These are phyloP conservation scores for Philonicus albiceps DNA, from an alignment of 2,888 invertebrate species.

Conservation along the genomic window DNA sequence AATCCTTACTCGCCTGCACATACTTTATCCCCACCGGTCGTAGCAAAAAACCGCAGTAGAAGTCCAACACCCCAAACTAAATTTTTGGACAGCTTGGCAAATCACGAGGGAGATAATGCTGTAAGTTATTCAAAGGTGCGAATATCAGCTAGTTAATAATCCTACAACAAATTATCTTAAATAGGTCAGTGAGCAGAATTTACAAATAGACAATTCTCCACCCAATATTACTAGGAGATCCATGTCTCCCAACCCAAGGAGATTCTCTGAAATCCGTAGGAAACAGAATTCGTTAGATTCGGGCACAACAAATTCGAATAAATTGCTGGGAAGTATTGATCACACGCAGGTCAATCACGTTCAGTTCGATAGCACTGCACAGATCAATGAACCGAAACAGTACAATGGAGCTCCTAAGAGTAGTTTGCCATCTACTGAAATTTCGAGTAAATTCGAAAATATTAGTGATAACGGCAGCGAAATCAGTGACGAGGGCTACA, in stretches of 20 bases:
- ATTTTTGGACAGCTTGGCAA: conserved; percentile 41
- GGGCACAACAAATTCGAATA: neutral
- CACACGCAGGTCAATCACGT: conserved; percentile 8
- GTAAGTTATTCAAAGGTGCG: conserved; percentile 15
- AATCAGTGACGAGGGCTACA: conserved; percentile 85
- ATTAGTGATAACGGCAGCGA: conserved; percentile 83
- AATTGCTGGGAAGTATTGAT: neutral
- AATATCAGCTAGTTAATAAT: neutral
- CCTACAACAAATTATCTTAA: neutral
- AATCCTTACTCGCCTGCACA: conserved; percentile 44
- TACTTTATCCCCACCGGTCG: conserved; percentile 49
- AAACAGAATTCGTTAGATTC: conserved; percentile 59
- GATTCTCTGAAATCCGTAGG: conserved; percentile 59
- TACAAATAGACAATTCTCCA: conserved; percentile 49
- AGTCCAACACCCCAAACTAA: conserved; percentile 66
- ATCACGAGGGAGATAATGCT: conserved; percentile 8
- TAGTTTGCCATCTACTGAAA: conserved; percentile 47
- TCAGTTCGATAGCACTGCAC: conserved; percentile 36
- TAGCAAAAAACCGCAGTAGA: conserved; percentile 63
- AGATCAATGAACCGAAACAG: neutral
- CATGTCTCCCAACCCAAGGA: conserved; percentile 62
- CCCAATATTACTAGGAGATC: conserved; percentile 59
- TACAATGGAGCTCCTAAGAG: neutral
- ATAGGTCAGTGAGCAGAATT: neutral
- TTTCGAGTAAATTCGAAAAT: conserved; percentile 65